Percentiles rank a stretch among this genome's conserved stretches.
Evolutionary conservation across 2,888 invertebrate genomes (phyloP).

Genomic region (Matsumyia berberina): DNA sequence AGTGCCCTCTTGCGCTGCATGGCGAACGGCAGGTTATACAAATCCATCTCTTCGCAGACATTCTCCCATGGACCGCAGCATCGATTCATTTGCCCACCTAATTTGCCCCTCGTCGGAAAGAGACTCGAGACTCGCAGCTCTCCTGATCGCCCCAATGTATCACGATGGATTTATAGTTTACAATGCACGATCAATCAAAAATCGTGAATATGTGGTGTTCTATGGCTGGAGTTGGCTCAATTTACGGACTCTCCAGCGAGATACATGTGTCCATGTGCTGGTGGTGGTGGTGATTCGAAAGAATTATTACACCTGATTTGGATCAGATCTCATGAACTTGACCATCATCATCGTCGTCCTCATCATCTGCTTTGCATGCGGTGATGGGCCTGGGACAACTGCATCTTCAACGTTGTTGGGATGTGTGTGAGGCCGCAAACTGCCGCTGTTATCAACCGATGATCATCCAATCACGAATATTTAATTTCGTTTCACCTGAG

Average conservation of each 20-base stretch:
- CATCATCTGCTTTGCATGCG: constrained; percentile 57
- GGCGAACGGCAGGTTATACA: constrained; percentile 70
- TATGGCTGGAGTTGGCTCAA: constrained; percentile 70
- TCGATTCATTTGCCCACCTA: constrained; percentile 63
- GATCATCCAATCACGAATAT: constrained; percentile 85
- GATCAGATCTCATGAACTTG: constrained; percentile 83
- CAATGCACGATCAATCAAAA: constrained; percentile 85
- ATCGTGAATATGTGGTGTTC: constrained; percentile 81
- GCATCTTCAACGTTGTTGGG: constrained; percentile 18
- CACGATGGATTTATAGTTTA: constrained; percentile 85
- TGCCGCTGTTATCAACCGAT: constrained; percentile 77
- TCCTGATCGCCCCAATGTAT: constrained; percentile 85
- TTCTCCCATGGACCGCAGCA: constrained; percentile 65
- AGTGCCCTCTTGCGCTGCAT: constrained; percentile 63
- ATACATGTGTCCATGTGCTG: too few relatives aligned
- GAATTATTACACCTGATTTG: constrained; percentile 85
- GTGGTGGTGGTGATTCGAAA: constrained; percentile 82
- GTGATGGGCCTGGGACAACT: constrained; percentile 50
- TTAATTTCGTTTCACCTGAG: constrained; percentile 84
- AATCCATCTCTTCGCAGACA: constrained; percentile 66
- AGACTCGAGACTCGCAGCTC: constrained; percentile 71
- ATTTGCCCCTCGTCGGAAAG: constrained; percentile 55
- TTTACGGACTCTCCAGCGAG: constrained; percentile 46
- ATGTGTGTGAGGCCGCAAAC: constrained; percentile 48
- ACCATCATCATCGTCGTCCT: constrained; percentile 79